A percentile compares a stretch with the other conserved stretches of the same genome.
Evolutionary conservation across 1,140 invertebrate species (phyloP).

Genomic region (Ganaspis sp.): DNA sequence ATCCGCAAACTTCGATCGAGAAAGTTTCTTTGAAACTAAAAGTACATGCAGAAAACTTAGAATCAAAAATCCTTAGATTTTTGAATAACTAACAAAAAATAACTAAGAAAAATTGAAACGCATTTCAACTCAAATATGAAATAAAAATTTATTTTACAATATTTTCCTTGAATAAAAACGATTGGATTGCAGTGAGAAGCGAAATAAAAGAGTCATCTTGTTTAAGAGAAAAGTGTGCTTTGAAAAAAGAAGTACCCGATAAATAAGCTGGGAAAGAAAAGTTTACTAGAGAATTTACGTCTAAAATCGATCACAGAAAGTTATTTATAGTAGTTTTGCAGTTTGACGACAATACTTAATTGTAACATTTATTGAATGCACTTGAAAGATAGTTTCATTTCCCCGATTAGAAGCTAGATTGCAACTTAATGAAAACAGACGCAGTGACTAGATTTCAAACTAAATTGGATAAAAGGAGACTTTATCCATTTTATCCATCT

Average conservation of each 20-base stretch:
- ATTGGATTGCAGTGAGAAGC: too few relatives aligned
- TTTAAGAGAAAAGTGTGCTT: too few relatives aligned
- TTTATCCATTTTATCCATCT: slow-evolving; percentile 23
- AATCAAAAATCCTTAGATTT: too few relatives aligned
- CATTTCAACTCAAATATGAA: neutral
- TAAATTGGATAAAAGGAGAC: neutral
- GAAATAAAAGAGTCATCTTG: too few relatives aligned
- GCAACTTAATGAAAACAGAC: slow-evolving; percentile 23
- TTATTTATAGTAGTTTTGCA: slow-evolving; percentile 1
- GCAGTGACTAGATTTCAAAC: slow-evolving; percentile 35
- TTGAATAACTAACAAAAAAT: too few relatives aligned
- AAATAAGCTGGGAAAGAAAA: neutral
- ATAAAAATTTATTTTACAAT: neutral
- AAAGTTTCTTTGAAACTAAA: slow-evolving; percentile 26
- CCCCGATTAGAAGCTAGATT: neutral
- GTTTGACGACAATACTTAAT: slow-evolving; percentile 13
- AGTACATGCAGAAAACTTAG: neutral
- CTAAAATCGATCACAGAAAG: slow-evolving; percentile 23
- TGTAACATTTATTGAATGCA: slow-evolving; percentile 25
- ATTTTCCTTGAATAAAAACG: neutral
- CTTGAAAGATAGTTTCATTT: slow-evolving; percentile 18
- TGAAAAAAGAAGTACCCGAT: neutral
- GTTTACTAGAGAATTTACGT: neutral
- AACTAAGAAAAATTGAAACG: slow-evolving; percentile 19
- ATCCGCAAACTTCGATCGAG: slow-evolving; percentile 14